Base-by-base conservation (phyloP, 2,113 vertebrate genomes). In the Columba livia region DNA sequence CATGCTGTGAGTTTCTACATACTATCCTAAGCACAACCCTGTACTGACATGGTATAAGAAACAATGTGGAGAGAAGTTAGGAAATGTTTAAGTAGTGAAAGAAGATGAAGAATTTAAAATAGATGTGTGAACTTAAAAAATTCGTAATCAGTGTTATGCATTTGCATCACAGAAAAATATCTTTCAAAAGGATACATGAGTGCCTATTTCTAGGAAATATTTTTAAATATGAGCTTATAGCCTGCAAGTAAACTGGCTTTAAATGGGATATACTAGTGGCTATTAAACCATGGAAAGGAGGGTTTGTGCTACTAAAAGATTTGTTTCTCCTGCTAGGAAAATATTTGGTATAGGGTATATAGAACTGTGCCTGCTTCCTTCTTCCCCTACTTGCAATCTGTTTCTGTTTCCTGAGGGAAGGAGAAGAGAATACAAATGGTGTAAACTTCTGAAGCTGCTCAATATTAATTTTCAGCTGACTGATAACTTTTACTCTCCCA, bases 71-170 rank as follows among this genome's bases (percentile, higher is more conserved):
- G 24, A 79, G 54, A 73, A 65, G 32, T 34, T 83, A 64, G n/a
- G 25, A 42, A 60, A 50, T n/a, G 26, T 54, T 42, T 58, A 26
- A 38, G 19, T 48, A 38, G 20, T 42, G 31, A 83, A 79, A 74
- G n/a, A 47, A 74, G 72, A 11, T 44, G 17, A 64, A 65, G 47
- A 18, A 25, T 56, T 82, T 67, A 31, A 66, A 77, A 50, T 71
- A 77, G 48, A 48, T 28, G n/a, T 24, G 23, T 70, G 31, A 65
- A 53, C 12, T n/a, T 19, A 47, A 31, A 38, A 48, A 50, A 77
- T 31, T 91, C 11, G 14, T 42, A 12, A 48, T 36, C 14, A n/a
- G 40, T 0, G 0, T 48, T 50, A 50, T 9, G 12, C 4, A 17
- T 74, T 85, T 75, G 23, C n/a, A n/a, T n/a, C 38, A 31, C 18